phyloP scores from a whole-genome alignment of 2,113 vertebrate genomes.

The Corythoichthys intestinalis region DNA sequence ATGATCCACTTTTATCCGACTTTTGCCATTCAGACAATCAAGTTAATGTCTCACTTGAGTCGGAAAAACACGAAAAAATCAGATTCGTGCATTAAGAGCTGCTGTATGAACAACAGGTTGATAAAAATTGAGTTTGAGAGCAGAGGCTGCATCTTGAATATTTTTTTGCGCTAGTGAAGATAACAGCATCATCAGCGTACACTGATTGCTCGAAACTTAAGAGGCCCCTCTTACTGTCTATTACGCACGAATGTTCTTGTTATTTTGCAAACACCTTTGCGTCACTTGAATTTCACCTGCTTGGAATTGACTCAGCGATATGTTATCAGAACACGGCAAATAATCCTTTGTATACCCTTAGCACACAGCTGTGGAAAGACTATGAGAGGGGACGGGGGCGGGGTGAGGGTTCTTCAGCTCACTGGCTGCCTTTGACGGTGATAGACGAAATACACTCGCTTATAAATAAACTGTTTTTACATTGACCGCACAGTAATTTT shows the following conservation, averaged over 20 bases:
- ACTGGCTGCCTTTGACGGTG: not conserved
- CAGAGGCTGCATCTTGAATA: too few species aligned
- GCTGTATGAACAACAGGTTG: too few species aligned
- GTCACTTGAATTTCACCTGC: conserved; percentile 41
- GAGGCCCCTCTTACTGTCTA: not conserved
- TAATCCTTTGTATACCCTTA: conserved; percentile 13
- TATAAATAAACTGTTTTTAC: not conserved
- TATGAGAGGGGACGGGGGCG: not conserved
- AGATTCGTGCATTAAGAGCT: too few species aligned
- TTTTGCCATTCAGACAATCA: too few species aligned
- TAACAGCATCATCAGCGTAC: too few species aligned
- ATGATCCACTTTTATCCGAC: too few species aligned
- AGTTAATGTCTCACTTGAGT: too few species aligned
- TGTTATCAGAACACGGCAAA: conserved; percentile 36
- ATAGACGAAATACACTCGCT: not conserved
- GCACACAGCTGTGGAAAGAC: not conserved
- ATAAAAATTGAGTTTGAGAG: too few species aligned
- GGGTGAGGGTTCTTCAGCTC: not conserved
- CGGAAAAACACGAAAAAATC: too few species aligned
- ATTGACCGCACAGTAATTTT: too few species aligned
- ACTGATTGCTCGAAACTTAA: not conserved
- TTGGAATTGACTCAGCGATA: conserved; percentile 31
- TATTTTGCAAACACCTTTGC: conserved; percentile 40
- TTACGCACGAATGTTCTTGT: conserved; percentile 1
- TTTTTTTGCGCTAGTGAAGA: too few species aligned